Evolutionary conservation across 2,888 invertebrate species (phyloP).

Genomic region (Drosophila neotestacea): DNA sequence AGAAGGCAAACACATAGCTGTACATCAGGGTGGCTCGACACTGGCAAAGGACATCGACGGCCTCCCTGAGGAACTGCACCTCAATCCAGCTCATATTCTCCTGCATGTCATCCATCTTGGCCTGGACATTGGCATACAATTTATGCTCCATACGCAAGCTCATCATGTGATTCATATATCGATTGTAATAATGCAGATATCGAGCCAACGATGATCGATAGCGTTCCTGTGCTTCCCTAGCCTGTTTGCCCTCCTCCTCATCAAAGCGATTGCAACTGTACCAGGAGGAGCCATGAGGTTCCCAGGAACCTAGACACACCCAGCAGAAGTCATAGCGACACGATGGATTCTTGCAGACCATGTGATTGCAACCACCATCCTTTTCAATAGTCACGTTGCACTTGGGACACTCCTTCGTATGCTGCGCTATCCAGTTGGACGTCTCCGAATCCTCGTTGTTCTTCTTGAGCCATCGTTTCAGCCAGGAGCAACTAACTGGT

Average conservation of each 20-base stretch:
- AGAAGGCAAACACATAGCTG: constrained; percentile 99
- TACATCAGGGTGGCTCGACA: constrained; percentile 99
- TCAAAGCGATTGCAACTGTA: constrained; percentile 99
- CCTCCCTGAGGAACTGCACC: constrained; percentile 98
- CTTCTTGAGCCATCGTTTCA: constrained; percentile 98
- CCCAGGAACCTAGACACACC: constrained; percentile 99
- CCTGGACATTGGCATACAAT: constrained; percentile 96
- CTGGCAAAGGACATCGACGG: constrained; percentile 97
- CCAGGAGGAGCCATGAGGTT: constrained; percentile 99
- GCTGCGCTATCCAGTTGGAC: constrained; percentile 99
- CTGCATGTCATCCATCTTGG: constrained; percentile 99
- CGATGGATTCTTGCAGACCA: constrained; percentile 98
- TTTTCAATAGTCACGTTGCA: constrained; percentile 98
- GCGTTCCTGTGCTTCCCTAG: constrained; percentile 97
- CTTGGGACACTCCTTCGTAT: constrained; percentile 99
- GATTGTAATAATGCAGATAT: constrained; percentile 99
- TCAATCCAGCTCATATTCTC: constrained; percentile 99
- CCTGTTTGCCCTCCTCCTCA: constrained; percentile 98
- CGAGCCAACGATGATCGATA: constrained; percentile 97
- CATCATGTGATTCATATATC: constrained; percentile 99
- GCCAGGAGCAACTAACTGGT: constrained; percentile 96
- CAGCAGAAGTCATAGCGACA: constrained; percentile 99
- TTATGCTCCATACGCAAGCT: constrained; percentile 98
- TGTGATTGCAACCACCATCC: constrained; percentile 99
- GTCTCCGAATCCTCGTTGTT: constrained; percentile 99